phyloP scores from a whole-genome alignment of 1,140 invertebrate species.

The Nylanderia fulva region DNA sequence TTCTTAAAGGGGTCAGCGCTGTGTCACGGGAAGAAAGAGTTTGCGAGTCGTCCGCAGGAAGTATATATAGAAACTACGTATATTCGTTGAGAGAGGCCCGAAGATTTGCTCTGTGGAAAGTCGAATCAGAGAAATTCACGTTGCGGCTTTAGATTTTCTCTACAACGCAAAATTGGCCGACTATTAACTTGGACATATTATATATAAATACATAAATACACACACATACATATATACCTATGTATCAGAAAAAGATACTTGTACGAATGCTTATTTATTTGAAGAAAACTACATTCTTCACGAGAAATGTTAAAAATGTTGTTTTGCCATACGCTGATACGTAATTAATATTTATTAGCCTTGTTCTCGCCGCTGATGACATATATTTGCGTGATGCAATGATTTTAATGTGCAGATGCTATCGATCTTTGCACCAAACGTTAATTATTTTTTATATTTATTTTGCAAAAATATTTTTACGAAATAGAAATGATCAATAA shows the following conservation, averaged over 20 bases:
- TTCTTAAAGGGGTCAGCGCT: slow-evolving; percentile 60
- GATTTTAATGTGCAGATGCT: not conserved
- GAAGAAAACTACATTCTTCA: not conserved
- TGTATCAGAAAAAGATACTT: not conserved
- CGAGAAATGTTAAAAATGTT: not conserved
- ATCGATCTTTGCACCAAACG: not conserved
- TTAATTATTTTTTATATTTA: not conserved
- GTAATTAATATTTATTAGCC: not conserved
- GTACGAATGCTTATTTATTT: not conserved
- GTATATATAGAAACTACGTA: slow-evolving; percentile 34
- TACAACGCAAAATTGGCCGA: not conserved
- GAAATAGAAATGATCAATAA: not conserved
- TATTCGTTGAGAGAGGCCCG: slow-evolving; percentile 1
- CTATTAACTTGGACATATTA: not conserved
- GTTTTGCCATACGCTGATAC: not conserved
- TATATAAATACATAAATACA: not conserved
- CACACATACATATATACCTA: too few relatives aligned
- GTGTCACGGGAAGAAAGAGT: slow-evolving; percentile 67
- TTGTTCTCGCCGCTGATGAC: not conserved
- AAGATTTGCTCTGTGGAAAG: not conserved
- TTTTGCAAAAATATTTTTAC: not conserved
- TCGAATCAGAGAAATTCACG: not conserved
- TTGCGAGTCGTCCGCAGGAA: slow-evolving; percentile 40
- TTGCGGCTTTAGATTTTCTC: not conserved
- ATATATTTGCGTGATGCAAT: not conserved